phyloP scores from a whole-genome alignment of 2,888 invertebrate species.

The Netelia virgata region DNA sequence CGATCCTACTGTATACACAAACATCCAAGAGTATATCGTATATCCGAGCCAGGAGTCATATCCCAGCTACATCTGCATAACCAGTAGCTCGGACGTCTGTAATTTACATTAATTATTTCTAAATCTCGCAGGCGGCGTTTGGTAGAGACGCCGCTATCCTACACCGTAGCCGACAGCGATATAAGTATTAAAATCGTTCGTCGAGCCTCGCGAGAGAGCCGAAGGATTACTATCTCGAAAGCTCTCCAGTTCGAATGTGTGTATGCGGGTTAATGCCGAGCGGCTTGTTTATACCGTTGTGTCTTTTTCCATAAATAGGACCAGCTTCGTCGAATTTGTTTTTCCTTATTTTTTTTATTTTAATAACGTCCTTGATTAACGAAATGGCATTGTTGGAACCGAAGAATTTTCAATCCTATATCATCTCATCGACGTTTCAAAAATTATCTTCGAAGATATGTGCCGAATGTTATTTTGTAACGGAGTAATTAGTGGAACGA shows the following conservation, averaged over 20 bases:
- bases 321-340: conserved; percentile 53
- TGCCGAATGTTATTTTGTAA: too few species aligned
- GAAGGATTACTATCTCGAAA: conserved; percentile 61
- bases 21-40: conserved; percentile 53
- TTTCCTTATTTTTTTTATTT: conserved; percentile 39
- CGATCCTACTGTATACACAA: conserved; percentile 63
- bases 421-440: too few species aligned
- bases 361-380: conserved; percentile 39
- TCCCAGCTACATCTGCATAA: conserved; percentile 74
- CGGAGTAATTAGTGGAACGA: too few species aligned
- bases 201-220: conserved; percentile 31
- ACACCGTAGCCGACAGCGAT: conserved; percentile 54
- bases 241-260: conserved; percentile 12
- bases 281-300: not conserved
- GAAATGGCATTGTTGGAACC: not conserved
- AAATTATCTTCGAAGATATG: too few species aligned
- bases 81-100: conserved; percentile 76
- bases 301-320: conserved; percentile 40
- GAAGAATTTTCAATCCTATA: too few species aligned
- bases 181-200: conserved; percentile 50
- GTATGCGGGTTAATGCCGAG: not conserved
- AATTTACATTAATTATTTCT: conserved; percentile 80
- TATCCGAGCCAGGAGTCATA: conserved; percentile 61
- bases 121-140: conserved; percentile 72
- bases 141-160: conserved; percentile 48